Evolutionary conservation across 1,140 invertebrate genomes (phyloP).

Genomic region (Cyphomyrmex costatus): DNA sequence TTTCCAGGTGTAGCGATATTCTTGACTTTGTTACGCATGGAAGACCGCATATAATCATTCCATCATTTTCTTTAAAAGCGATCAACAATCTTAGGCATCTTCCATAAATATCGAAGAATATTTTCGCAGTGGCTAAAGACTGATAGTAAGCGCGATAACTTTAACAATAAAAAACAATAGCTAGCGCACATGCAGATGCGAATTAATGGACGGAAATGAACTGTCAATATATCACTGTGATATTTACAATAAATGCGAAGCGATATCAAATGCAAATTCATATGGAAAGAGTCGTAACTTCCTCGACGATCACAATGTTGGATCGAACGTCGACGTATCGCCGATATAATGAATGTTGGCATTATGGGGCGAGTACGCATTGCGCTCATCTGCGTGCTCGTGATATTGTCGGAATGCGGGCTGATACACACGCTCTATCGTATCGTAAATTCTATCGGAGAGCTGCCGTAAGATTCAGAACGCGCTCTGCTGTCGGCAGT

Average conservation of each 20-base stretch:
- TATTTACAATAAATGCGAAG: background rate
- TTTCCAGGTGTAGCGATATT: slow-evolving; percentile 13
- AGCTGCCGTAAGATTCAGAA: slow-evolving; percentile 18
- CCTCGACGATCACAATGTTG: background rate
- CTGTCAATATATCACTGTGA: background rate
- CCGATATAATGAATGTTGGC: slow-evolving; percentile 51
- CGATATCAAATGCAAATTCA: background rate
- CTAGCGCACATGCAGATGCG: background rate
- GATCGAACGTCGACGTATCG: slow-evolving; percentile 1
- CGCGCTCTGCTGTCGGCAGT: slow-evolving; percentile 17
- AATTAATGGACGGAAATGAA: background rate
- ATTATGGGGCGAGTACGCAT: slow-evolving; percentile 60
- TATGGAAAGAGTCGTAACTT: background rate
- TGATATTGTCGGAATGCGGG: slow-evolving; percentile 80
- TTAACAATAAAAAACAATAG: background rate
- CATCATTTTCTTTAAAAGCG: background rate
- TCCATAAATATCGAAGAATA: background rate
- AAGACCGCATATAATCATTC: slow-evolving; percentile 7
- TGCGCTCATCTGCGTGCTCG: slow-evolving; percentile 71
- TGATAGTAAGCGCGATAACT: background rate
- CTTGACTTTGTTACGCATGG: slow-evolving; percentile 6
- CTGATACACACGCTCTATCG: slow-evolving; percentile 78
- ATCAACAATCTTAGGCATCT: background rate
- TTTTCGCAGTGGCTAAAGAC: background rate
- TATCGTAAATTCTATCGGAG: slow-evolving; percentile 80